phyloP scores from a whole-genome alignment of 2,113 vertebrate genomes.

The Phylloscopus whistleri region DNA sequence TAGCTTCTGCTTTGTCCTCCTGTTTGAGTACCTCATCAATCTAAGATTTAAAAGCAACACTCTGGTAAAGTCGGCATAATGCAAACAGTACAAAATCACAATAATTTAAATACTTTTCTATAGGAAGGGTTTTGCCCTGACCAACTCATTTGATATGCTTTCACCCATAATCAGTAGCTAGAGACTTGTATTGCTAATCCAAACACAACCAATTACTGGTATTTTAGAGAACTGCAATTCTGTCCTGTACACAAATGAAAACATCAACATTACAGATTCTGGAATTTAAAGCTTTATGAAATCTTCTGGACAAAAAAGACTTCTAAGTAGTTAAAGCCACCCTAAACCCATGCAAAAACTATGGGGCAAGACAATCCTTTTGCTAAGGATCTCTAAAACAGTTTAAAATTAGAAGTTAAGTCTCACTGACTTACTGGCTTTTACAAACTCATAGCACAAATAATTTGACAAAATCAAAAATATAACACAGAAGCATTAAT shows the following conservation, averaged over 20 bases:
- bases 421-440: background rate
- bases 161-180: background rate
- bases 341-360: background rate
- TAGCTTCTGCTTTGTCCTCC: constrained; percentile 94
- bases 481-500: background rate
- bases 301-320: background rate
- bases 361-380: background rate
- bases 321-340: background rate
- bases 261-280: background rate
- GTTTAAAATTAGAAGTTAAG: background rate
- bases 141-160: background rate
- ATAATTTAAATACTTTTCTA: background rate
- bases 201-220: background rate
- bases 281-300: background rate
- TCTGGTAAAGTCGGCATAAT: background rate
- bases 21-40: constrained; percentile 96
- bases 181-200: background rate
- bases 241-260: background rate
- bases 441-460: background rate
- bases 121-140: background rate
- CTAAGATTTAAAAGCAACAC: constrained; percentile 58
- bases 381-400: background rate
- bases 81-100: background rate
- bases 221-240: background rate
- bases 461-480: background rate